Conservation (phyloP, 2,797 vertebrate genomes). For the Coccyzus lansbergi region DNA sequence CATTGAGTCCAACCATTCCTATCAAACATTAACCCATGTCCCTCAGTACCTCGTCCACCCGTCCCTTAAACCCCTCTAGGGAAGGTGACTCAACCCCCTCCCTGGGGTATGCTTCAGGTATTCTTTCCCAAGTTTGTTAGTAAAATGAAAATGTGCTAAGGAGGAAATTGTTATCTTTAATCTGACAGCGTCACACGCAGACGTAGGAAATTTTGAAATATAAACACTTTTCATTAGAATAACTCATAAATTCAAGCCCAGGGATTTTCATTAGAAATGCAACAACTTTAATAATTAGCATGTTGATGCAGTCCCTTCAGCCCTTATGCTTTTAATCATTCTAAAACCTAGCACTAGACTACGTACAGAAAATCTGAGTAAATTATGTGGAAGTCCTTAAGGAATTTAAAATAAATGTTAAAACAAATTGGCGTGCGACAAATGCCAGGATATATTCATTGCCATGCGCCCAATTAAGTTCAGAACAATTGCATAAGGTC, state of each 20-base stretch:
- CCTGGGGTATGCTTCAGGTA: not conserved
- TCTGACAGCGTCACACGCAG: not conserved
- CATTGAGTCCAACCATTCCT: no score
- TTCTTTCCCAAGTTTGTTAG: not conserved
- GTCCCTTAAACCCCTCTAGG: no score
- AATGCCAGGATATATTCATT: constrained; percentile 14
- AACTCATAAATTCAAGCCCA: not conserved
- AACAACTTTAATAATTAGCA: not conserved
- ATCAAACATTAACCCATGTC: no score
- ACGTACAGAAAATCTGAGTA: not conserved
- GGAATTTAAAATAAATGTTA: constrained; percentile 43
- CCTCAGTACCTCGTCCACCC: no score
- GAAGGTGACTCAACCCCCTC: no score
- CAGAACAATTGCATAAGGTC: constrained; percentile 64
- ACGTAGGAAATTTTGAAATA: not conserved
- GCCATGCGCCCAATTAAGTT: constrained; percentile 27
- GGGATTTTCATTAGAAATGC: not conserved
- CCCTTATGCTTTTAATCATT: not conserved
- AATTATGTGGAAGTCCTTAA: not conserved
- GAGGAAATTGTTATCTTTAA: not conserved
- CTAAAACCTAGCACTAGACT: not conserved
- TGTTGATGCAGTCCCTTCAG: not conserved
- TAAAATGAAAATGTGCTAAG: not conserved
- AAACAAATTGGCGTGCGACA: constrained; percentile 5
- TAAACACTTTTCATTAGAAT: not conserved